Conservation (phyloP, 2,797 vertebrate species). For the Poeciliopsis infans region DNA sequence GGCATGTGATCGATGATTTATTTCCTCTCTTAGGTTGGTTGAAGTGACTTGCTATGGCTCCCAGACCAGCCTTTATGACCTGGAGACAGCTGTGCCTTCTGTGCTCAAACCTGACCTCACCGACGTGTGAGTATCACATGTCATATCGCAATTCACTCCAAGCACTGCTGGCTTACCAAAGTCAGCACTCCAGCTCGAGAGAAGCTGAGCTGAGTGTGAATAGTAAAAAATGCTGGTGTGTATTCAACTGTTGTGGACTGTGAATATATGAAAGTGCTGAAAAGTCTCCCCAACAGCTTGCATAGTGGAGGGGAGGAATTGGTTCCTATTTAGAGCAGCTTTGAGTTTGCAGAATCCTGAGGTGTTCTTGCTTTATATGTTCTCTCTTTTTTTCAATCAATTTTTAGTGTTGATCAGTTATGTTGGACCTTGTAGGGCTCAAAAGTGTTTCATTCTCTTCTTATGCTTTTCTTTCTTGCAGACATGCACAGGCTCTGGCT, state of each 20-base stretch:
- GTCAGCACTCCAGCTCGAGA: background rate
- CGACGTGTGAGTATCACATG: constrained; percentile 90
- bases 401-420: background rate
- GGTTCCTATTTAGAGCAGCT: background rate
- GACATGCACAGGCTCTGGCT: constrained; percentile 94
- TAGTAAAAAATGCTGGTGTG: constrained; percentile 6
- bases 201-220: background rate
- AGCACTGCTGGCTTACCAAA: background rate
- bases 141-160: background rate
- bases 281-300: background rate
- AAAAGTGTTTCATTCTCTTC: background rate
- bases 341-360: constrained; percentile 9
- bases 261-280: constrained; percentile 7
- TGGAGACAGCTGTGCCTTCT: constrained; percentile 96
- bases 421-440: background rate
- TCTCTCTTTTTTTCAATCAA: background rate
- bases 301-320: background rate
- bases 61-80: constrained; percentile 94
- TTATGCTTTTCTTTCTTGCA: constrained; percentile 37
- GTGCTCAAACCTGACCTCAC: constrained; percentile 97
- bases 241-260: background rate
- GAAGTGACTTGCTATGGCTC: constrained; percentile 96
- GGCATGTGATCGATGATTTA: background rate
- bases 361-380: background rate
- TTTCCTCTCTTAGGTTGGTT: constrained; percentile 84